These are phyloP conservation scores for Vanessa tameamea DNA, from an alignment of 1,140 invertebrate genomes.

Conservation along the genomic window DNA sequence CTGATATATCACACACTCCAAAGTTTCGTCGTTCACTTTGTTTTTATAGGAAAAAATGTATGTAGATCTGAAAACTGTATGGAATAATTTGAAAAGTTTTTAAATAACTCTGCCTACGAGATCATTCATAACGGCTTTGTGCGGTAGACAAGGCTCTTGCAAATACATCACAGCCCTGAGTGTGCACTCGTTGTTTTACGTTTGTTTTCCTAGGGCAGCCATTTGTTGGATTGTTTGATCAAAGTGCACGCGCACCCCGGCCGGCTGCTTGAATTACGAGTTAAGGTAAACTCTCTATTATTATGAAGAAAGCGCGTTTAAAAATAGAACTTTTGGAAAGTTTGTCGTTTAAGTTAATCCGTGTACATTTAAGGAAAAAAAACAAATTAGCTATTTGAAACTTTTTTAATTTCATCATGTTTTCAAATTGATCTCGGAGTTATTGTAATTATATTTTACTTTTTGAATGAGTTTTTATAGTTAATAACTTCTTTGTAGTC, in stretches of 20 bases:
- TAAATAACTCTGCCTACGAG: background rate
- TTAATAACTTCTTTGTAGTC: too few species aligned
- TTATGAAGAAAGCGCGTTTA: background rate
- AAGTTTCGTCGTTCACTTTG: too few species aligned
- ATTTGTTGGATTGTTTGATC: constrained; percentile 58
- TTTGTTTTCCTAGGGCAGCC: constrained; percentile 62
- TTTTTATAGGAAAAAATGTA: background rate
- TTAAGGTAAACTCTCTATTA: background rate
- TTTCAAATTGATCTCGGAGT: too few species aligned
- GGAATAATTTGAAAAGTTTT: constrained; percentile 3
- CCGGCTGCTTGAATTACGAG: constrained; percentile 14
- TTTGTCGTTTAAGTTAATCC: background rate
- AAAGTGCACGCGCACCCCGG: constrained; percentile 48
- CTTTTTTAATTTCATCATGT: too few species aligned
- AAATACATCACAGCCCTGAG: constrained; percentile 41
- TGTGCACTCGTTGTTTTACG: constrained; percentile 35
- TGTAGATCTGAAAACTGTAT: background rate
- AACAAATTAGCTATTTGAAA: too few species aligned
- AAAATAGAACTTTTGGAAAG: too few species aligned
- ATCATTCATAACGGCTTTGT: background rate
- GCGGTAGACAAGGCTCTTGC: constrained; percentile 9
- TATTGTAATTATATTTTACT: too few species aligned
- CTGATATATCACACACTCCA: too few species aligned
- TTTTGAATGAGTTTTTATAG: too few species aligned
- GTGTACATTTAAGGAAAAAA: too few species aligned